Conservation (phyloP, 2,888 invertebrate species). For the Cantharis rustica region DNA sequence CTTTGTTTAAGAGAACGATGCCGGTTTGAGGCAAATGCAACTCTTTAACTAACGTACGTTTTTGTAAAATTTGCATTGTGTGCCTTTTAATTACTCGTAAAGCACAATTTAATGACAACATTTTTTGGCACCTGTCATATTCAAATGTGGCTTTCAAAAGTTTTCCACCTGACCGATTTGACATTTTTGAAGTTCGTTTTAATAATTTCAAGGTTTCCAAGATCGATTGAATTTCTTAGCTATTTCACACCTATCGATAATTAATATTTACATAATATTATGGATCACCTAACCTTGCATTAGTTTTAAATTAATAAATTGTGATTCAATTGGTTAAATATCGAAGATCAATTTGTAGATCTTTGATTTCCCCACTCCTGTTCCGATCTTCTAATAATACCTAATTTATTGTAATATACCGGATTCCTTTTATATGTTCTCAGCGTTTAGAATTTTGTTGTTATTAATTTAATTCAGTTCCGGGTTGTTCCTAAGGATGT, state of each 20-base stretch:
- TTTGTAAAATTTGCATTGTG: background rate
- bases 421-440: no score
- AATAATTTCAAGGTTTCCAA: background rate
- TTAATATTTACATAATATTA: background rate
- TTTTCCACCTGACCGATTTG: background rate
- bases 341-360: no score
- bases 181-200: background rate
- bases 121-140: background rate
- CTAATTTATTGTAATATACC: no score
- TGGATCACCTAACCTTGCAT: background rate
- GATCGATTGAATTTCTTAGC: background rate
- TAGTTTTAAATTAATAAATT: background rate
- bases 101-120: background rate
- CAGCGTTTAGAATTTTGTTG: no score
- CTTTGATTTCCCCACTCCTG: no score
- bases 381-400: no score
- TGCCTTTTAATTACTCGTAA: background rate
- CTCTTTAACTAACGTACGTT: background rate
- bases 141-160: background rate
- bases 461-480: no score
- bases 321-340: background rate
- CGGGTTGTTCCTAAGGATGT: no score
- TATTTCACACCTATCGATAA: background rate
- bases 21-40: constrained; percentile 73
- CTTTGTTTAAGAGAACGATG: constrained; percentile 95